Evolutionary conservation across 23 tunicate genomes (phyloP).

Genomic region (Oikopleura dioica): DNA sequence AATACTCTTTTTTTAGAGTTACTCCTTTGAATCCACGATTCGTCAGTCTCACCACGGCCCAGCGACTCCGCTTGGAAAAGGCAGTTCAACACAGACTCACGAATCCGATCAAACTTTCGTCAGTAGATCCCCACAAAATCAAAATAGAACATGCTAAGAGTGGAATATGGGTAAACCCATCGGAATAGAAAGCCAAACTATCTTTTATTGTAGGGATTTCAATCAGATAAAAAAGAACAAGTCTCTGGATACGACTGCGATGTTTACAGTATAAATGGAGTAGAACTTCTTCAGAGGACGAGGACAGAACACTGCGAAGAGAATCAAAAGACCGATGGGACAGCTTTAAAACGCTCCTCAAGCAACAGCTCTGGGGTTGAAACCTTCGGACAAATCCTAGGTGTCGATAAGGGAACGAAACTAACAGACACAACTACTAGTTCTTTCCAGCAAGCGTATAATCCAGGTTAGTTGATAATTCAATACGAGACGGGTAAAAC

Average conservation of each 20-base stretch:
- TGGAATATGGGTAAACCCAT: background rate
- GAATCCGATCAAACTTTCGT: slow-evolving; percentile 13
- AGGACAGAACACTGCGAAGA: slow-evolving; percentile 16
- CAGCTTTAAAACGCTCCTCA: no score
- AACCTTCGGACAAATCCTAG: background rate
- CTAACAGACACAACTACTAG: background rate
- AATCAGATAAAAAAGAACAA: background rate
- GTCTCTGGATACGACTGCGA: slow-evolving; percentile 3
- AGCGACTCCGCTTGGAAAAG: background rate
- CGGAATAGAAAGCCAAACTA: no score
- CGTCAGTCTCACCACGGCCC: background rate
- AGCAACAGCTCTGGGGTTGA: no score
- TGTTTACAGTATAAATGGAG: background rate
- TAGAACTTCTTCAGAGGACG: slow-evolving; percentile 4
- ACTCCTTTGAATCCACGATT: background rate
- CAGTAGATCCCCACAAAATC: slow-evolving; percentile 3
- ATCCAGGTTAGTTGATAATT: background rate
- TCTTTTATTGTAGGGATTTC: no score
- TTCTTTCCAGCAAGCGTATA: background rate
- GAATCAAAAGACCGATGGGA: background rate
- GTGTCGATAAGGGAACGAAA: background rate
- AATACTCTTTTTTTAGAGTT: no score
- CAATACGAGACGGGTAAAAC: background rate
- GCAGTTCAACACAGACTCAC: slow-evolving; percentile 14
- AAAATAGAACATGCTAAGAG: background rate